Conservation (phyloP, 2,888 invertebrate species). For the Eurois occulta region DNA sequence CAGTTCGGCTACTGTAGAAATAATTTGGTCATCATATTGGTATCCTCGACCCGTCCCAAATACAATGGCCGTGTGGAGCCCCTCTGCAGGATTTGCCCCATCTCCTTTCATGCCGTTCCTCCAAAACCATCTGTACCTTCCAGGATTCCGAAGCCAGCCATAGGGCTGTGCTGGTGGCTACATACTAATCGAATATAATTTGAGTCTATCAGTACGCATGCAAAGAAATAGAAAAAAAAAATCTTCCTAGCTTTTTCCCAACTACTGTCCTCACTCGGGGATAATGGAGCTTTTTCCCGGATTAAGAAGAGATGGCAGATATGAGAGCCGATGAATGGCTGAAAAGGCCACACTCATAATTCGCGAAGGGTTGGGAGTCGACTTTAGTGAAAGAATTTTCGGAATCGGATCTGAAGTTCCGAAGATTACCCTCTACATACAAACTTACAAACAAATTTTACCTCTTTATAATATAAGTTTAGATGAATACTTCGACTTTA, state of each 20-base stretch:
- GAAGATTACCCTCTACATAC: no score
- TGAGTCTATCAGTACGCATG: background rate
- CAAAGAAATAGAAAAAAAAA: background rate
- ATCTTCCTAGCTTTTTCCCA: background rate
- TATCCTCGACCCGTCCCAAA: background rate
- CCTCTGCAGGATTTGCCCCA: background rate
- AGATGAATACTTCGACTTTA: no score
- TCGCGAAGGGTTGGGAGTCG: no score
- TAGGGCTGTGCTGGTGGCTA: background rate
- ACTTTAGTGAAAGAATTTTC: no score
- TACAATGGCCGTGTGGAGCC: background rate
- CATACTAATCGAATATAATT: background rate
- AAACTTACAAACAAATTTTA: no score
- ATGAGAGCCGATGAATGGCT: no score
- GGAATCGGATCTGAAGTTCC: no score
- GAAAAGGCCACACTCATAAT: no score
- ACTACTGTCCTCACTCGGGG: background rate
- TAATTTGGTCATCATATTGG: background rate
- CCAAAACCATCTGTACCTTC: background rate
- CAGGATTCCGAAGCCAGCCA: background rate
- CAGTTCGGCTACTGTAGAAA: background rate
- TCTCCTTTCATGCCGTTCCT: background rate
- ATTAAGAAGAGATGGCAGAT: no score
- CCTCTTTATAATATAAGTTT: no score
- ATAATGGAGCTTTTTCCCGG: no score